phyloP scores from a whole-genome alignment of 1,140 invertebrate genomes.

The Saccostrea echinata region DNA sequence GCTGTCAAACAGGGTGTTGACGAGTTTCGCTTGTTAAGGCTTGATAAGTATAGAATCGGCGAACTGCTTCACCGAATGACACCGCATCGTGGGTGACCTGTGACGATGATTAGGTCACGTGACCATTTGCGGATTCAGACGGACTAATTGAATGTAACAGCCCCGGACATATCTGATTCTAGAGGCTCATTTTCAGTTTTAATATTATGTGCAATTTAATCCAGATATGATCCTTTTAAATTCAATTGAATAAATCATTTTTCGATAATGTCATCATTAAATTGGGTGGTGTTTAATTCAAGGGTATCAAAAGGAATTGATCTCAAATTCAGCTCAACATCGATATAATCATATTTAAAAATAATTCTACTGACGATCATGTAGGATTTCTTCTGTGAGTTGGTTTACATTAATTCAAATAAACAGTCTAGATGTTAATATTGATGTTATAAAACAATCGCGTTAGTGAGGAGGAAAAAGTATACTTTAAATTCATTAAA shows the following conservation, averaged over 20 bases:
- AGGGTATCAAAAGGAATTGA: not conserved
- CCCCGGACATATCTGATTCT: not conserved
- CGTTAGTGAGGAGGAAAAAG: too few relatives aligned
- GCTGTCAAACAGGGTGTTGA: constrained; percentile 30
- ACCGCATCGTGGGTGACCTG: constrained; percentile 43
- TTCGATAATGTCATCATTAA: not conserved
- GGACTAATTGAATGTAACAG: constrained; percentile 29
- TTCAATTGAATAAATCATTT: constrained; percentile 18
- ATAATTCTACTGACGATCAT: not conserved
- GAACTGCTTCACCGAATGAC: constrained; percentile 36
- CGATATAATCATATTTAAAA: not conserved
- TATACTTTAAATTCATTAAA: too few relatives aligned
- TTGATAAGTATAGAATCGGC: constrained; percentile 41
- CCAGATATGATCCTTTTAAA: constrained; percentile 9
- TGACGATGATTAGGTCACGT: constrained; percentile 19
- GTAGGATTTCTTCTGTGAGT: too few relatives aligned
- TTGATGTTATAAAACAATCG: too few relatives aligned
- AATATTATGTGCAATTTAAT: constrained; percentile 17
- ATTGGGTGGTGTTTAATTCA: not conserved
- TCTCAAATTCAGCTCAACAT: not conserved
- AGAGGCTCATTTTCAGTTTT: constrained; percentile 23
- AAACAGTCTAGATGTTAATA: too few relatives aligned
- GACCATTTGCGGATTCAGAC: constrained; percentile 18
- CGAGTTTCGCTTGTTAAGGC: constrained; percentile 9
- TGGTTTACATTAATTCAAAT: too few relatives aligned